Evolutionary conservation across 2,797 vertebrate genomes (phyloP), one percentile per base, ranked within the genome.

Genomic region (Hafferia zeledoni): DNA sequence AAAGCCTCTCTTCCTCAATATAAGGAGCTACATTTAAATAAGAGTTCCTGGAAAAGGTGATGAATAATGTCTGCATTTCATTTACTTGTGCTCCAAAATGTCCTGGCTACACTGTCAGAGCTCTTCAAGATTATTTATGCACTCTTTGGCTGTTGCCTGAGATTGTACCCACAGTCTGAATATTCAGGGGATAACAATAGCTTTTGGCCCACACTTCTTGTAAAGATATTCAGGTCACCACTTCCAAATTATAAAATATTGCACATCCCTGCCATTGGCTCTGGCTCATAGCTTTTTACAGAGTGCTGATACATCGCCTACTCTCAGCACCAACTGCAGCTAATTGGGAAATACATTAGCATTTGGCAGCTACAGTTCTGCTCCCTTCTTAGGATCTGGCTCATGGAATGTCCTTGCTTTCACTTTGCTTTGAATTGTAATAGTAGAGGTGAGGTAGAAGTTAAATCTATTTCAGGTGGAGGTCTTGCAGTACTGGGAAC

Each of bases 391-490:
- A 10, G 71, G 60, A 70, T 74, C 78, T 93, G 82, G 53, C 83
- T 93, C 15, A 0, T 72, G 61, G 39, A 49, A 75, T 13, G 76
- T 77, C 92, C 79, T 96, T 91, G 79, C 84, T 81, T 92, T 95
- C 87, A 65, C 75, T 92, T 93, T 85, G 60, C 50, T 92, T 86
- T 81, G 52, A 90, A 67, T 88, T 74, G 64, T 65, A 78, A 55
- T 63, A 78, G 61, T 31, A 33, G 89, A 95, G 89, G 89, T 91
- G 68, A 89, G 83, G 83, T 80, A 74, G 60, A 92, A 87, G 76
- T 83, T 78, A 75, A 88, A 91, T 89, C 61, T 89, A 3, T 86
- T 88, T 86, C 70, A 78, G 35, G 18, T 87, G n/a, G 64, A 93
- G 52, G 61, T 83, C 53, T 82, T 95, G 80, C 72, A 55, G 76